phyloP scores from a whole-genome alignment of 2,113 vertebrate species.

The Oreocharis arfaki region DNA sequence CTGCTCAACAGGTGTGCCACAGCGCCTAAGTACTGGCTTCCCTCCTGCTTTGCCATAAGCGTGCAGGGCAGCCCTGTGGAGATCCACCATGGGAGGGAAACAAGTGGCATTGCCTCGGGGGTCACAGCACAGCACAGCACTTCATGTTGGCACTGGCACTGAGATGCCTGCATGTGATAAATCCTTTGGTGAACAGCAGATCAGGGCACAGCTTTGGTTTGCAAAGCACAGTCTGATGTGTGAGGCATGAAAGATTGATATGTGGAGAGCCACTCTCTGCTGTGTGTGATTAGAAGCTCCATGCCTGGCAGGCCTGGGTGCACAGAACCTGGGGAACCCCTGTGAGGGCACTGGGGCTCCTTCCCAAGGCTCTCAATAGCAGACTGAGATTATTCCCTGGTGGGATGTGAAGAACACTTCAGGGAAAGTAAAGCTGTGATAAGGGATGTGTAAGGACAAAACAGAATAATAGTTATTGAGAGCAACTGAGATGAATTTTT shows the following conservation, averaged over 20 bases:
- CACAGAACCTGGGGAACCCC: neutral
- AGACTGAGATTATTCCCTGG: neutral
- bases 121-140: neutral
- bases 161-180: neutral
- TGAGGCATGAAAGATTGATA: neutral
- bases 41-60: neutral
- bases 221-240: neutral
- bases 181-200: neutral
- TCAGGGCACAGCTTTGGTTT: neutral
- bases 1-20: neutral
- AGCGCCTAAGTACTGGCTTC: neutral
- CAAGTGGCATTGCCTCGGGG: fast-evolving
- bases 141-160: fast-evolving
- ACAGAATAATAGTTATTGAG: neutral
- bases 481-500: neutral
- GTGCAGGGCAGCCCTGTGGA: neutral
- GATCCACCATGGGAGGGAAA: neutral
- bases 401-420: neutral
- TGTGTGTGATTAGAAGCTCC: neutral
- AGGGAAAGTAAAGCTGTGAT: neutral
- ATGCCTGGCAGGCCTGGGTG: neutral
- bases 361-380: neutral
- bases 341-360: neutral
- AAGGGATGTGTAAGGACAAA: neutral
- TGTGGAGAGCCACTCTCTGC: neutral